phyloP scores from a whole-genome alignment of 2,797 vertebrate species.

The Danio choprae region DNA sequence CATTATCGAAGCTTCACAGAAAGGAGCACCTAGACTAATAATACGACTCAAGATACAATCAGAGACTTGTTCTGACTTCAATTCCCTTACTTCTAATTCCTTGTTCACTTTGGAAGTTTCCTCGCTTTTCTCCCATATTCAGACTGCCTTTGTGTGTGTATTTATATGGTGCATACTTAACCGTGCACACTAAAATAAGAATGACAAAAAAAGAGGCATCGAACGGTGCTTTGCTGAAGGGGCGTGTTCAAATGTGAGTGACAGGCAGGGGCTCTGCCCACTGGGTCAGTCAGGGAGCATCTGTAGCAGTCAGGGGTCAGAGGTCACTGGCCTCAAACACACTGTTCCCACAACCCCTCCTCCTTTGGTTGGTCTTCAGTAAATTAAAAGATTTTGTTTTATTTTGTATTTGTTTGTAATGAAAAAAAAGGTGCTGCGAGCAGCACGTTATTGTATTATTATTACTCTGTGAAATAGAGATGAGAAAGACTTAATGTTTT shows the following conservation, averaged over 20 bases:
- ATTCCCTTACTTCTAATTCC: conserved; percentile 17
- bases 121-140: conserved; percentile 24
- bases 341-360: conserved; percentile 59
- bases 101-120: conserved; percentile 34
- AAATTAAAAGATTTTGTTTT: conserved; percentile 86
- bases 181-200: conserved; percentile 40
- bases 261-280: conserved; percentile 32
- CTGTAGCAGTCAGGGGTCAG: conserved; percentile 61
- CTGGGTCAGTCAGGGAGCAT: conserved; percentile 45
- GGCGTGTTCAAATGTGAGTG: conserved; percentile 41
- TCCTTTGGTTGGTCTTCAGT: conserved; percentile 71
- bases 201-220: conserved; percentile 23
- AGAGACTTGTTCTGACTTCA: conserved; percentile 11
- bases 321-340: conserved; percentile 55
- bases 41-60: conserved; percentile 38
- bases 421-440: conserved; percentile 89
- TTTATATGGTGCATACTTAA: conserved; percentile 46
- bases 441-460: conserved; percentile 90
- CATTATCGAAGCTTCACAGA: conserved; percentile 29
- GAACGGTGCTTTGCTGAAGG: conserved; percentile 45
- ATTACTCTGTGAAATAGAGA: conserved; percentile 78
- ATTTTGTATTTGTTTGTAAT: conserved; percentile 83
- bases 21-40: conserved; percentile 40
- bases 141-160: conserved; percentile 36
- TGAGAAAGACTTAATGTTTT: conserved; percentile 67